phyloP scores from a whole-genome alignment of 1,140 invertebrate species.

The Cephus cinctus region DNA sequence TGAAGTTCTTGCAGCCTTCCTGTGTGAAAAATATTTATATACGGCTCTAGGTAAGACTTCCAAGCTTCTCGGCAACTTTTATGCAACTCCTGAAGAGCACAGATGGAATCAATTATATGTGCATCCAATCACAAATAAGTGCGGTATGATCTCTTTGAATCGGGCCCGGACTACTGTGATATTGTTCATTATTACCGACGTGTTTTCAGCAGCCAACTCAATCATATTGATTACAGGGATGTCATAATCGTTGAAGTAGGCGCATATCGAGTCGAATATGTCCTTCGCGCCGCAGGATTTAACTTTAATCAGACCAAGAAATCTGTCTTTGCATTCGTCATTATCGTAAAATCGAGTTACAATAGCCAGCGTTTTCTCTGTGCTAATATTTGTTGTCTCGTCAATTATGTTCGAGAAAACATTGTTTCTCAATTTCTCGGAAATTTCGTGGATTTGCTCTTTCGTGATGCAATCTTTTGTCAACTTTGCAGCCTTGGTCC shows the following conservation, averaged over 20 bases:
- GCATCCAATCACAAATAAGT: conserved; percentile 7
- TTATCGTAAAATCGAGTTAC: conserved; percentile 7
- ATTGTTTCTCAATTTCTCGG: neutral
- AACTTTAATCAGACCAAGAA: conserved; percentile 4
- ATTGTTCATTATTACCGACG: conserved; percentile 10
- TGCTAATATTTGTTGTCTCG: conserved; percentile 4
- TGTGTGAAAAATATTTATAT: conserved; percentile 12
- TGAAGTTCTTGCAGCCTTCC: conserved; percentile 15
- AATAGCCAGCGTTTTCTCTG: conserved; percentile 6
- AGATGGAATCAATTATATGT: conserved; percentile 9
- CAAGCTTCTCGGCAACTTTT: conserved; percentile 6
- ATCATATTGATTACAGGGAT: conserved; percentile 9
- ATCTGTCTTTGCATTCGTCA: conserved; percentile 1
- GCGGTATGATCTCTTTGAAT: conserved; percentile 7
- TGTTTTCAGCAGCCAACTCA: conserved; percentile 6
- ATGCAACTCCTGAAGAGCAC: conserved; percentile 7
- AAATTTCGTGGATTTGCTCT: neutral
- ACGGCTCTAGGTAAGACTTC: conserved; percentile 4
- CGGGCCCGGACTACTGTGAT: conserved; percentile 4
- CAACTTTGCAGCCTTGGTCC: conserved; percentile 1
- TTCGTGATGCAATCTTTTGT: conserved; percentile 1
- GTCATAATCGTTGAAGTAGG: neutral
- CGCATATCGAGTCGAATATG: neutral
- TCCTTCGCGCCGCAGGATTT: neutral
- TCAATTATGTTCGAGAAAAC: conserved; percentile 7